Evolutionary conservation across 2,113 vertebrate genomes (phyloP).

Genomic region (Rhabdomys dilectus): DNA sequence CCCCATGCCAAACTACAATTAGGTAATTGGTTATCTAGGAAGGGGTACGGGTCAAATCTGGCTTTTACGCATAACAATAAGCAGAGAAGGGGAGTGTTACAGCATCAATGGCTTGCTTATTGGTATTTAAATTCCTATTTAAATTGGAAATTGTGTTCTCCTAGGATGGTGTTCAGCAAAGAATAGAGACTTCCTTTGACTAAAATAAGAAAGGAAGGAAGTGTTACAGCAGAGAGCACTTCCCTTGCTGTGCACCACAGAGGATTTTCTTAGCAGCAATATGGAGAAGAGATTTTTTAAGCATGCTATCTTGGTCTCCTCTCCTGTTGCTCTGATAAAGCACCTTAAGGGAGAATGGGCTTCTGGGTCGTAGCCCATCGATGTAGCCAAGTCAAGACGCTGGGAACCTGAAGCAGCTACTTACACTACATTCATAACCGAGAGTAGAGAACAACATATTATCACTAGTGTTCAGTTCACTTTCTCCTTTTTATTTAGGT

Average conservation of each 20-base stretch:
- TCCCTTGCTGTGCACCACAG: not conserved
- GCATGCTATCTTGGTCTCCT: not conserved
- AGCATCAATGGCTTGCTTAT: not conserved
- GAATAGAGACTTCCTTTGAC: not conserved
- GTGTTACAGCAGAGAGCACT: not conserved
- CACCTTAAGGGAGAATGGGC: not conserved
- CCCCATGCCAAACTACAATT: not conserved
- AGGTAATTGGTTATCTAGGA: not conserved
- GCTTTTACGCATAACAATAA: not conserved
- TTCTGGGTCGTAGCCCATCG: not conserved
- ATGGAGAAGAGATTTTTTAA: not conserved
- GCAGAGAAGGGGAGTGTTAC: not conserved
- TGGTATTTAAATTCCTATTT: not conserved
- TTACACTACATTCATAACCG: not conserved
- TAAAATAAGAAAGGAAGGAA: slow-evolving; percentile 7
- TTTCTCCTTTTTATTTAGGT: not conserved
- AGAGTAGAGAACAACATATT: not conserved
- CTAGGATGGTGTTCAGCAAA: not conserved
- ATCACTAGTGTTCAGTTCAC: not conserved
- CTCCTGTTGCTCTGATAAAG: not conserved
- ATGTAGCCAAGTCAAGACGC: not conserved
- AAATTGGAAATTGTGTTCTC: not conserved
- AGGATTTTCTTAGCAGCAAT: not conserved
- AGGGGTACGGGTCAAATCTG: too few species aligned
- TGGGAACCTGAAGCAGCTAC: not conserved